Conservation (phyloP, 2,797 vertebrate genomes). For the Gymnoscopelus braueri region DNA sequence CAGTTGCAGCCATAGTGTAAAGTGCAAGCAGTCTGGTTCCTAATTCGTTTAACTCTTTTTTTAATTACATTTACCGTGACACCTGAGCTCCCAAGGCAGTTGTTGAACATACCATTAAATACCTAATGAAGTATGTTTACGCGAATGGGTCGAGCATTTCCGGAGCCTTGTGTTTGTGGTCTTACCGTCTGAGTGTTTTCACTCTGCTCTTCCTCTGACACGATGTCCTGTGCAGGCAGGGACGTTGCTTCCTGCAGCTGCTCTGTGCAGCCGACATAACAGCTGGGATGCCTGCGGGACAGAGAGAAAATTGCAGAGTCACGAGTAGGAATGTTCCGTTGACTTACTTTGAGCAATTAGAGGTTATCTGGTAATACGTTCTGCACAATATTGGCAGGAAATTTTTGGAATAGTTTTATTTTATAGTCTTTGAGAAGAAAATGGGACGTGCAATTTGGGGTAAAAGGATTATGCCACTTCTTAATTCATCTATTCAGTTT, state of each 20-base stretch:
- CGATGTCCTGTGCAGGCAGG: constrained; percentile 53
- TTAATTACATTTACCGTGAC: background rate
- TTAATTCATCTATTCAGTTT: no score
- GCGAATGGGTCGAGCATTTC: background rate
- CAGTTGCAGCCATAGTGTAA: no score
- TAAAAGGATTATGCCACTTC: no score
- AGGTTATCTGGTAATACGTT: no score
- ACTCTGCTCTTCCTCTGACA: constrained; percentile 51
- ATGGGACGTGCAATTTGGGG: no score
- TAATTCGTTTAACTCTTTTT: background rate
- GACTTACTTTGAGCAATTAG: background rate
- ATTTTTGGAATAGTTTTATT: no score
- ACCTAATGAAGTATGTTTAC: background rate
- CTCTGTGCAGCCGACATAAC: constrained; percentile 65
- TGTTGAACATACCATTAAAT: constrained; percentile 12
- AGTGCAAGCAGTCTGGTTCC: no score
- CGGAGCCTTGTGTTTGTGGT: background rate
- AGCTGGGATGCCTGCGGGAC: constrained; percentile 51
- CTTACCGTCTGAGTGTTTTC: constrained; percentile 20
- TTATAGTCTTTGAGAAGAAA: no score
- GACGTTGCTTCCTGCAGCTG: constrained; percentile 48
- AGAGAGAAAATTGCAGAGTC: constrained; percentile 11
- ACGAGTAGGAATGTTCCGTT: background rate
- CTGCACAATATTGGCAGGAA: no score
- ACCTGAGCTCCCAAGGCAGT: constrained; percentile 6